phyloP scores from a whole-genome alignment of 2,113 vertebrate species.

The Chlamydotis undulata region DNA sequence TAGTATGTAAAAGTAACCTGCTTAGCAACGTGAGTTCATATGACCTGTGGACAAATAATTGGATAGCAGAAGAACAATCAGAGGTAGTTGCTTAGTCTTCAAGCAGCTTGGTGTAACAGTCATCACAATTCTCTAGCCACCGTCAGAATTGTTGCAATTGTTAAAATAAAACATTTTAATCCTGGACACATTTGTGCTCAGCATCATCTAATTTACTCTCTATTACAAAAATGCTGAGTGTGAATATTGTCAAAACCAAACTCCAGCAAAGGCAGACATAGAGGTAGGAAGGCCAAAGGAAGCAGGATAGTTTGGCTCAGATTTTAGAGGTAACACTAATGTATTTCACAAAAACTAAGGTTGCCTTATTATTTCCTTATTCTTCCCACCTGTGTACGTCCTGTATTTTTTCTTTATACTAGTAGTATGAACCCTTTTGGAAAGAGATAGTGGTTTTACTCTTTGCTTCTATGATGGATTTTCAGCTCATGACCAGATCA shows the following conservation, averaged over 20 bases:
- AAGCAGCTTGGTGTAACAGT: background rate
- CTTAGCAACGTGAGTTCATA: constrained; percentile 10
- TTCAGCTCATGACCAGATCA: background rate
- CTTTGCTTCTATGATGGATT: background rate
- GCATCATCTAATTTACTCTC: background rate
- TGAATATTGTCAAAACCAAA: background rate
- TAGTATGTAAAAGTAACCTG: constrained; percentile 42
- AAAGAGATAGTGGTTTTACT: background rate
- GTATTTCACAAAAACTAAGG: background rate
- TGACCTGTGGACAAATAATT: constrained; percentile 6
- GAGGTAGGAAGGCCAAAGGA: background rate
- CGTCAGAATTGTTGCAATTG: background rate
- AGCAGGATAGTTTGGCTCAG: background rate
- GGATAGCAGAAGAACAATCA: background rate
- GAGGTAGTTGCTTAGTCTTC: background rate
- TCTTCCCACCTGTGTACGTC: background rate
- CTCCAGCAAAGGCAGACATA: background rate
- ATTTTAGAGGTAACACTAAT: background rate
- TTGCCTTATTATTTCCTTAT: background rate
- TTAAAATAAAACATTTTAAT: background rate
- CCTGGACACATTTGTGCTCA: background rate
- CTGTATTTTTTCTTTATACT: background rate
- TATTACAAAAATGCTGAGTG: background rate
- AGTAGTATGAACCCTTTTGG: background rate
- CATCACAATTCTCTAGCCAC: background rate